Evolutionary conservation across 2,888 invertebrate species (phyloP).

Genomic region (Gerosis bhagava): DNA sequence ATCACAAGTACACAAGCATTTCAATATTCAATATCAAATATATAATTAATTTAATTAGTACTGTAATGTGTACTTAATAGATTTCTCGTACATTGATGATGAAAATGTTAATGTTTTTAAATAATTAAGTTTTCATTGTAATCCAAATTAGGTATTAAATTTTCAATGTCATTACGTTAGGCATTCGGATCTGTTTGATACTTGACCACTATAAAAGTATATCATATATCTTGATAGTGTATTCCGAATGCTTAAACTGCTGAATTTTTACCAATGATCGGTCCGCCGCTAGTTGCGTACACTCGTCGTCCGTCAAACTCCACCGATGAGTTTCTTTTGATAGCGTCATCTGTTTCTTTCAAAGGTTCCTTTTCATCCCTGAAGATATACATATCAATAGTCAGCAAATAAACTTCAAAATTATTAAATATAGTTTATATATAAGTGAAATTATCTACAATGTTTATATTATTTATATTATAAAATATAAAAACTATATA

Average conservation of each 20-base stretch:
- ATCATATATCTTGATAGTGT: slow-evolving; percentile 13
- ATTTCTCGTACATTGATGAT: too few relatives aligned
- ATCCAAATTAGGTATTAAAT: too few relatives aligned
- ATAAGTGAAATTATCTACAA: too few relatives aligned
- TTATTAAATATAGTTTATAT: too few relatives aligned
- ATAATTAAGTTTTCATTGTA: too few relatives aligned
- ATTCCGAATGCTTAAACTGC: slow-evolving; percentile 83
- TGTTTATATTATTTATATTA: too few relatives aligned
- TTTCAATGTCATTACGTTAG: too few relatives aligned
- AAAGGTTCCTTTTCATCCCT: slow-evolving; percentile 93
- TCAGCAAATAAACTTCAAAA: neutral
- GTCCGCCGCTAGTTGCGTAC: slow-evolving; percentile 91
- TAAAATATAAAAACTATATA: too few relatives aligned
- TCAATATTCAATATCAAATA: slow-evolving; percentile 30
- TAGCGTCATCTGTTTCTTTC: slow-evolving; percentile 85
- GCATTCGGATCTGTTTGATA: too few relatives aligned
- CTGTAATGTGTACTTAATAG: too few relatives aligned
- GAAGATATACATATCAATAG: slow-evolving; percentile 34
- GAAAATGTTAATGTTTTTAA: too few relatives aligned
- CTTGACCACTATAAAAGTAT: slow-evolving; percentile 1
- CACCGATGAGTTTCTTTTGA: slow-evolving; percentile 89
- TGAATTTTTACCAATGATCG: slow-evolving; percentile 94
- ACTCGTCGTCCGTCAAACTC: slow-evolving; percentile 93
- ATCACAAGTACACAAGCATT: slow-evolving; percentile 72
- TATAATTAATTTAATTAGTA: slow-evolving; percentile 23